Conservation (phyloP, 2,113 vertebrate genomes). For the Lanius collurio region DNA sequence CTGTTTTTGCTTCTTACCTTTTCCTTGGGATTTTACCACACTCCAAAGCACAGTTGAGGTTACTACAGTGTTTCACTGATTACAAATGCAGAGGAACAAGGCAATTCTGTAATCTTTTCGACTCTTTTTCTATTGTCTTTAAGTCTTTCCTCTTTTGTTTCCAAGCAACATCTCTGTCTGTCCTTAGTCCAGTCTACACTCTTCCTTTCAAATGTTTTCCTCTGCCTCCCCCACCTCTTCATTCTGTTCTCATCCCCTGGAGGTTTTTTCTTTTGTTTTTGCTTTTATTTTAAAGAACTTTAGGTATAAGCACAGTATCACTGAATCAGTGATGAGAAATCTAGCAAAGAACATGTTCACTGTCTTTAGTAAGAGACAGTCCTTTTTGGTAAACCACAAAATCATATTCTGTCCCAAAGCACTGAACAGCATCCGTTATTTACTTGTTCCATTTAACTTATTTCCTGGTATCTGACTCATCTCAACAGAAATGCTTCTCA, state of each 20-base stretch:
- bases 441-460: constrained; percentile 41
- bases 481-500: background rate
- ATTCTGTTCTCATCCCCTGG: background rate
- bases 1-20: background rate
- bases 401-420: background rate
- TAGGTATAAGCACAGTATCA: background rate
- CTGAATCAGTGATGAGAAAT: background rate
- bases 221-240: background rate
- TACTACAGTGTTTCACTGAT: background rate
- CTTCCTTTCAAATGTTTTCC: background rate
- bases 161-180: background rate
- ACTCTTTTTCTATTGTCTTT: background rate
- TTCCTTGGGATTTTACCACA: background rate
- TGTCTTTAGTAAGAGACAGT: background rate
- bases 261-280: background rate
- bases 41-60: background rate
- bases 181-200: background rate
- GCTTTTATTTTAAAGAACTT: background rate
- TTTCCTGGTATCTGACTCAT: constrained; percentile 33
- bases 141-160: background rate
- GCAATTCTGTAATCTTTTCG: background rate
- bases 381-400: background rate
- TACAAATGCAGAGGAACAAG: background rate
- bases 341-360: background rate
- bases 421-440: constrained; percentile 1